Base-by-base conservation (phyloP, 2,888 invertebrate genomes). In the Operophtera brumata region DNA sequence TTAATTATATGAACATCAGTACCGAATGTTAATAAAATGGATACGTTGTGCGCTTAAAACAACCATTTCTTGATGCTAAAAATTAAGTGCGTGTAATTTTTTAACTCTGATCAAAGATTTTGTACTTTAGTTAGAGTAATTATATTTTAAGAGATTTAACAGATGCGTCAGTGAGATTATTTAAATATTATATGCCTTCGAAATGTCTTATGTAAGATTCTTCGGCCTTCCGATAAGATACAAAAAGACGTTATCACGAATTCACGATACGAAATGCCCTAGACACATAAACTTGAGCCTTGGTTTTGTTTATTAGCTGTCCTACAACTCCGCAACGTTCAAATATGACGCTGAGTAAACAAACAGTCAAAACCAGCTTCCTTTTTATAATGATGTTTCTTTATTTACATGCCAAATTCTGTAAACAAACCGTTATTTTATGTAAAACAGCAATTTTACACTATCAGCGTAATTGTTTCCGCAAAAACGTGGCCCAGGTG, bases 151-250 rank as follows among this genome's bases (percentile, higher is more conserved):
- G 20, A 20, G 2, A 20, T 20, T 20, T 20, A 2, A 20, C 4
- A 20, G 4, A 20, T 20, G 20, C 4, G 20, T 20, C 4, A 20
- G 20, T 3, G 4, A 20, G 4, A 20, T 20, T 20, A 20, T 20
- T 20, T 20, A 4, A 43, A 43, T 8, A 32, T 32, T 32, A 10
- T 6, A 42, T 42, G 14, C 42, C 14, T 30, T 36, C 14, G n/a
- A 14, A 35, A 9, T 50, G 10, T 32, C 30, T n/a, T n/a, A 3
- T 26, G 9, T 12, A 35, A 14, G 4, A 20, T 20, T 30, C 30
- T 39, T 37, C 12, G 52, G 45, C 55, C 52, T 58, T 54, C 34
- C n/a, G 59, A 59, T 63, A 61, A 61, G 57, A 61, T 60, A 54
- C 10, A 42, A 47, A 20, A 11, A 6, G 13, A 43, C 25, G 0